These are phyloP conservation scores for Chorisops tibialis DNA, from an alignment of 2,888 invertebrate species.

Conservation along the genomic window DNA sequence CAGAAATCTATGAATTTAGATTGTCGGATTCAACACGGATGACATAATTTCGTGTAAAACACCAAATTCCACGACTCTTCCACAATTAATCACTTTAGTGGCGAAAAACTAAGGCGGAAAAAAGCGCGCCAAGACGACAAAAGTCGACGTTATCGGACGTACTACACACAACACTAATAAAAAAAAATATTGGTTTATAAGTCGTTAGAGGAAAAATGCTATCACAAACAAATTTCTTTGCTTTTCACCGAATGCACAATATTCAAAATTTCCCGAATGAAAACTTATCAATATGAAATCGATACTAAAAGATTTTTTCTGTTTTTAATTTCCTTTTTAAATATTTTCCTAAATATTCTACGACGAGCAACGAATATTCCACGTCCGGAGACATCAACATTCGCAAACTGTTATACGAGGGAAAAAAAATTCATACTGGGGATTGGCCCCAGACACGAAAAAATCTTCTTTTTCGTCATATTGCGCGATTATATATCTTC, in stretches of 20 bases:
- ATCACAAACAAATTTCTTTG: too few relatives aligned
- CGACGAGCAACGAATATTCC: constrained; percentile 15
- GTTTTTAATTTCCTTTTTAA: neutral
- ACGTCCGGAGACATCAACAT: constrained; percentile 23
- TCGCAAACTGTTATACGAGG: constrained; percentile 20
- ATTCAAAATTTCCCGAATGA: too few relatives aligned
- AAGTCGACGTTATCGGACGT: neutral
- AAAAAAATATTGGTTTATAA: too few relatives aligned
- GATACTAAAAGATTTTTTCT: neutral
- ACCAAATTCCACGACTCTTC: too few relatives aligned
- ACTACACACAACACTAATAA: neutral
- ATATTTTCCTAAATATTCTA: constrained; percentile 1
- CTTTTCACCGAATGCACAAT: too few relatives aligned
- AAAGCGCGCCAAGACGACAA: constrained; percentile 13
- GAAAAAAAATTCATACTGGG: constrained; percentile 4
- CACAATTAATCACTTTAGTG: too few relatives aligned
- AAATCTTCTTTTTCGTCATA: constrained; percentile 12
- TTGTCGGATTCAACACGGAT: too few relatives aligned
- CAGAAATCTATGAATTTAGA: too few relatives aligned
- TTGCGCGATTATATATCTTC: neutral
- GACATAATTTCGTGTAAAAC: too few relatives aligned
- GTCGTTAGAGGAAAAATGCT: too few relatives aligned
- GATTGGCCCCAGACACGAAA: constrained; percentile 9
- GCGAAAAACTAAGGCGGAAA: neutral
- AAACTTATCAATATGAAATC: too few relatives aligned